Evolutionary conservation across 2,113 vertebrate species (phyloP).

Genomic region (Tenrec ecaudatus): DNA sequence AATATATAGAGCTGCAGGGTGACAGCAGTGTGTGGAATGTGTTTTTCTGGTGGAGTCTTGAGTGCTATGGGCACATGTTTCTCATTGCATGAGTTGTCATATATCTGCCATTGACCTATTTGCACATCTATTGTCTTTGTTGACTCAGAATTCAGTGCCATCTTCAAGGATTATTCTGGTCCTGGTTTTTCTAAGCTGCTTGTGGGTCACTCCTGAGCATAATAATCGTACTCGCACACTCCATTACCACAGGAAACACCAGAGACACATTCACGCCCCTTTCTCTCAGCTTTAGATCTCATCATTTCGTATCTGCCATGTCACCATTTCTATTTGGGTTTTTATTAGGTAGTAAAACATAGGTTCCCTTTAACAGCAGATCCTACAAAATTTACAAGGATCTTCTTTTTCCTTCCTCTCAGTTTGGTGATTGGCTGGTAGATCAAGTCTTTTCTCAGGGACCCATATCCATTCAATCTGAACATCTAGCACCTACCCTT

Average conservation of each 20-base stretch:
- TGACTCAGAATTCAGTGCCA: neutral
- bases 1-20: fast-evolving
- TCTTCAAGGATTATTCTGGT: neutral
- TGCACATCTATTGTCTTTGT: neutral
- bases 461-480: neutral
- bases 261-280: fast-evolving
- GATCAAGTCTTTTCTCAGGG: neutral
- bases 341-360: neutral
- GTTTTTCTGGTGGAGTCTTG: neutral
- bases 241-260: neutral
- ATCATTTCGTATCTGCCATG: neutral
- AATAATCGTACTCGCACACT: neutral
- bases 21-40: fast-evolving
- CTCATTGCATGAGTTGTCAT: neutral
- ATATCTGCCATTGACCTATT: neutral
- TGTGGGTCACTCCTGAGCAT: neutral
- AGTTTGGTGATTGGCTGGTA: neutral
- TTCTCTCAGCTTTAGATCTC: neutral
- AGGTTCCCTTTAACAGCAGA: neutral
- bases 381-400: neutral
- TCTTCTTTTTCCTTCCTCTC: neutral
- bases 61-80: neutral
- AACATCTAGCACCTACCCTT: neutral
- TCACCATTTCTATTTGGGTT: neutral
- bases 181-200: neutral